Evolutionary conservation across 2,888 invertebrate species (phyloP), one percentile per base, ranked within the genome.

Genomic region (Dichetophora obliterata): DNA sequence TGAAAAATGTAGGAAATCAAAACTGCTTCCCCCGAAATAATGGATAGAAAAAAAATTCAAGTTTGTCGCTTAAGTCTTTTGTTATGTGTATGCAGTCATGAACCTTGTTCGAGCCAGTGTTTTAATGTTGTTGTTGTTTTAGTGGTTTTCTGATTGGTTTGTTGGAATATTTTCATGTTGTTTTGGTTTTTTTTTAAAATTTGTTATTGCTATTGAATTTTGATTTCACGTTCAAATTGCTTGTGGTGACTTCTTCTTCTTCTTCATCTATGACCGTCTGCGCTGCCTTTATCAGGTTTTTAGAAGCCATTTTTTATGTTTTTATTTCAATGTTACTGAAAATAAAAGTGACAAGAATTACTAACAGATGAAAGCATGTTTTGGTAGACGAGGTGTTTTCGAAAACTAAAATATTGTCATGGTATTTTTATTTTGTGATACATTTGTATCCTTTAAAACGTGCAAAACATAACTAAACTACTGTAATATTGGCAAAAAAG

Each of bases 341-440:
- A 84, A 83, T 80, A 85, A 84, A 84, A 84, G 84, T 83, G 83
- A 43, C 43, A 43, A 43, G 43, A 43, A 43, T 14, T 43, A 11
- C 14, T 43, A 2, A 14, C 14, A 11, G 43, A 43, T 3, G 43
- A 11, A 43, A 11, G 43, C 14, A 11, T 43, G 43, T 3, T 43
- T 43, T 43, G 43, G 43, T 6, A 11, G 14, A 43, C 11, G 43
- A 2, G 11, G 0, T 43, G 43, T 43, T 43, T 43, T 43, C 14
- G 11, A 43, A 43, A 43, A 43, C 14, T 43, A 43, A 43, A 43
- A 43, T 43, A 11, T 43, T 43, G 11, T 11, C 43, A 43, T 43
- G 43, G 43, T 14, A 6, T 43, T 43, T 43, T 43, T 43, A 11
- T 43, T 43, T 31, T 31, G 3, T 31, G 3, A 4, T 31, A n/a